Base-by-base conservation (phyloP, 2,888 invertebrate species). In the Dexiosoma caninum region DNA sequence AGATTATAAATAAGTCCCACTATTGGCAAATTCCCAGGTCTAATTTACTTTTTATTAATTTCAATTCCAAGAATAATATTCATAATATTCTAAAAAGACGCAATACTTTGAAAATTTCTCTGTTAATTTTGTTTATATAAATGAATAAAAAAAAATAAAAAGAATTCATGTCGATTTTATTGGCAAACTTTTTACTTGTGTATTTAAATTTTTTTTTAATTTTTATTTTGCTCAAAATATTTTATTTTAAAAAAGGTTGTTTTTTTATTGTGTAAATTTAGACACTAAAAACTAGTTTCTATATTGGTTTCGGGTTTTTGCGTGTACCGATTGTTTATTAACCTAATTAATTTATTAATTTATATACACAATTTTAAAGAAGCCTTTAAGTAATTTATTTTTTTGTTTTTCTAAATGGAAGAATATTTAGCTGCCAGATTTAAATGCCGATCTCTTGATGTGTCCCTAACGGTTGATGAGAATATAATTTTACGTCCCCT, bases 351-450 rank as follows among this genome's bases (percentile, higher is more conserved):
- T 30, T 60, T 8, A 6, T 42, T 42, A 21, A 16, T 40, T 71
- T 60, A 62, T 77, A 5, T 64, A 64, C 27, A 64, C n/a, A 55
- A 46, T 64, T 46, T 21, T 53, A n/a, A 40, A 55, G 60, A 42
- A 27, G 10, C 23, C n/a, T 57, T 23, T 23, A 9, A 8, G 2
- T 23, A 35, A 19, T 16, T 27, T 30, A 30, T 9, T 10, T 66
- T 14, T 49, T 19, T 32, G 19, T 21, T 57, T 32, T 57, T 60
- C 80, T 82, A 85, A 74, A 84, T 83, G 53, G 84, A 84, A 42
- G 85, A 85, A 82, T 82, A 84, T 79, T 84, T 84, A 57, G 84
- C 84, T 83, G 83, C 84, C 85, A 83, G 76, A 80, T 83, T 53
- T 46, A 80, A 60, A 55, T 80, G 81, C 79, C 83, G 84, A 84